phyloP scores from a whole-genome alignment of 2,888 invertebrate genomes.

The Choristoneura rosaceana region DNA sequence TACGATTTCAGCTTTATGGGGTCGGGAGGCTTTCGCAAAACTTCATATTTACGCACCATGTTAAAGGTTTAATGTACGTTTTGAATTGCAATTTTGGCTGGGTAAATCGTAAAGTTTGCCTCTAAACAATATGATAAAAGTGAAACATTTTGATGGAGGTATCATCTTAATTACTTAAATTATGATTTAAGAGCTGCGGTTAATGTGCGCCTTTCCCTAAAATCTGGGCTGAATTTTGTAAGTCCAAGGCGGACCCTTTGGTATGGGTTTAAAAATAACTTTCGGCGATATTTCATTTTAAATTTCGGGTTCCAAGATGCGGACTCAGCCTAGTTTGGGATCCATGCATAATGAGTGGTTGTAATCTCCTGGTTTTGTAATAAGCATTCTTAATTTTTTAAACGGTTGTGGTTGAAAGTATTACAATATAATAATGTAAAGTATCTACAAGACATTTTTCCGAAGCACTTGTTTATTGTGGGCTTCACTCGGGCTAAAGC shows the following conservation, averaged over 20 bases:
- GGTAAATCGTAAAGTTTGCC: conserved; percentile 12
- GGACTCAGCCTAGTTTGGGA: no score
- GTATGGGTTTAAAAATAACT: neutral
- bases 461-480: no score
- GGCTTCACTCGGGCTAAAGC: no score
- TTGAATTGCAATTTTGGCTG: conserved; percentile 19
- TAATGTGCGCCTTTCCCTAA: conserved; percentile 6
- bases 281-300: no score
- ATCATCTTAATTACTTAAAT: conserved; percentile 10
- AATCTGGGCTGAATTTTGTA: neutral
- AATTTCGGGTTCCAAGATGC: no score
- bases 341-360: no score
- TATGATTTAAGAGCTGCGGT: conserved; percentile 16
- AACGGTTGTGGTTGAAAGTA: no score
- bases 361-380: no score
- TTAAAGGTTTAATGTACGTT: conserved; percentile 26
- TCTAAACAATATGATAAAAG: conserved; percentile 10
- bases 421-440: no score
- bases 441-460: no score
- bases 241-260: neutral
- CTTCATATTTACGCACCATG: conserved; percentile 36
- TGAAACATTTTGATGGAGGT: conserved; percentile 18
- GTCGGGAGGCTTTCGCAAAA: conserved; percentile 22
- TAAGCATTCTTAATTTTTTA: no score
- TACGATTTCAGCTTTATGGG: conserved; percentile 35